These are phyloP conservation scores for Scolanthus callimorphus DNA, from an alignment of 92 coral and sea anemone species.

Conservation along the genomic window DNA sequence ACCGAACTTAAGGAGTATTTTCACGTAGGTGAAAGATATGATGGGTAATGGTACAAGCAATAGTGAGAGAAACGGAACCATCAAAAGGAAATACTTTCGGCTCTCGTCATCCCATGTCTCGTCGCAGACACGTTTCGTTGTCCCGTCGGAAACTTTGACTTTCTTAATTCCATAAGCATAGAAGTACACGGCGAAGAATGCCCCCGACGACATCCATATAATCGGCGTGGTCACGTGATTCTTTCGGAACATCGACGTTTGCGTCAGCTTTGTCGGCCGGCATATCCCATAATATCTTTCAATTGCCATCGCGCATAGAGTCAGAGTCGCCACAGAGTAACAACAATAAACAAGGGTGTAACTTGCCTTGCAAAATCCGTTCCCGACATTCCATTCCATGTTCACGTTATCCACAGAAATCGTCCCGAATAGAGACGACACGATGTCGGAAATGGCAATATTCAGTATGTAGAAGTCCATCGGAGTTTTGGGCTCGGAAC, in stretches of 20 bases:
- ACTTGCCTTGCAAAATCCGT: slow-evolving; percentile 62
- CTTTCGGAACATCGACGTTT: slow-evolving; percentile 32
- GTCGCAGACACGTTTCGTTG: slow-evolving; percentile 48
- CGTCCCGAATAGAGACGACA: slow-evolving; percentile 74
- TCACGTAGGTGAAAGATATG: slow-evolving; percentile 32
- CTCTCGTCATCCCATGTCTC: slow-evolving; percentile 51
- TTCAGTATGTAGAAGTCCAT: slow-evolving; percentile 55
- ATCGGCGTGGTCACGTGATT: slow-evolving; percentile 19
- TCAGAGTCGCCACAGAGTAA: slow-evolving; percentile 49
- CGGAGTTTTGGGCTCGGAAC: slow-evolving; percentile 31
- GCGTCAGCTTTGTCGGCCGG: slow-evolving; percentile 37
- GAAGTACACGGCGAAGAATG: slow-evolving; percentile 53
- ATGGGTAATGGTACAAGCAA: slow-evolving; percentile 37
- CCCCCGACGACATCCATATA: slow-evolving; percentile 47
- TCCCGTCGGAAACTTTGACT: slow-evolving; percentile 24
- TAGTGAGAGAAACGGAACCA: slow-evolving; percentile 35
- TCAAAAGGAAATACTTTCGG: slow-evolving; percentile 29
- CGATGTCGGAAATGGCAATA: slow-evolving; percentile 54
- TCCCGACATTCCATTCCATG: slow-evolving; percentile 67
- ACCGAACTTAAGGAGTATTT: slow-evolving; percentile 45
- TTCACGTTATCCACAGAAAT: slow-evolving; percentile 76
- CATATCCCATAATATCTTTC: slow-evolving; percentile 78
- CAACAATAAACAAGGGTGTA: slow-evolving; percentile 49
- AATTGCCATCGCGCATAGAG: slow-evolving; percentile 42
- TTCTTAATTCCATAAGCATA: slow-evolving; percentile 48